These are phyloP conservation scores for Pipistrellus pygmaeus DNA, from an alignment of 2,797 vertebrate species.

Conservation along the genomic window DNA sequence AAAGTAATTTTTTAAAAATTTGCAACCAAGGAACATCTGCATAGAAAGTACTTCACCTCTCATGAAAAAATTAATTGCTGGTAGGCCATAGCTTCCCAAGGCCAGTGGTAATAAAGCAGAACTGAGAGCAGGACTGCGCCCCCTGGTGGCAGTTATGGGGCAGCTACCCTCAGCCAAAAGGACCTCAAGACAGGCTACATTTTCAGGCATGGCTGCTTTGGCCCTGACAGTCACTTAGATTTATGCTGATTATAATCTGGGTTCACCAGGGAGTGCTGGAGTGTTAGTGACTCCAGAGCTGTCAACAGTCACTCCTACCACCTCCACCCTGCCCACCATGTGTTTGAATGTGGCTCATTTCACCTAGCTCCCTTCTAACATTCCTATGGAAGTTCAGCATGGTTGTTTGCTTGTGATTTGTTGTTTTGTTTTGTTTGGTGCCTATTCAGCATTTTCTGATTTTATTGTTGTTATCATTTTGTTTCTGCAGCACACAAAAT, in stretches of 20 bases:
- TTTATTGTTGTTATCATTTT: slow-evolving; percentile 34
- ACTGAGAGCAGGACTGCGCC: not conserved
- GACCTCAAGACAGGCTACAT: not conserved
- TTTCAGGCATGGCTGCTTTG: not conserved
- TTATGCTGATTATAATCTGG: slow-evolving; percentile 60
- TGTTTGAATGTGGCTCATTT: not conserved
- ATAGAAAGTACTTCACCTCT: not conserved
- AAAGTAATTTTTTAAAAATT: not conserved
- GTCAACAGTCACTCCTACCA: slow-evolving; percentile 20
- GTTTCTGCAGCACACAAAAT: slow-evolving; percentile 18
- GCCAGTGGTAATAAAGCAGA: not conserved
- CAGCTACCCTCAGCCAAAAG: slow-evolving; percentile 1
- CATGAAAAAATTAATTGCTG: not conserved
- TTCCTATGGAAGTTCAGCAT: not conserved
- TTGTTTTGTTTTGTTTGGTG: slow-evolving; percentile 19
- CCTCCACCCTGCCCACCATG: not conserved
- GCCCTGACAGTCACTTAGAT: slow-evolving; percentile 49
- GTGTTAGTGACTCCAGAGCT: slow-evolving; percentile 39
- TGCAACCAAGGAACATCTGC: not conserved
- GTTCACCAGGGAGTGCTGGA: slow-evolving; percentile 24
- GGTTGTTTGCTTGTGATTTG: not conserved
- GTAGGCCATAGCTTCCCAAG: not conserved
- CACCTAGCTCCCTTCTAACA: slow-evolving; percentile 10
- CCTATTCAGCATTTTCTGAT: not conserved
- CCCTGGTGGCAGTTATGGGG: not conserved